Evolutionary conservation across 1,140 invertebrate genomes (phyloP).

Genomic region (Thrips palmi): DNA sequence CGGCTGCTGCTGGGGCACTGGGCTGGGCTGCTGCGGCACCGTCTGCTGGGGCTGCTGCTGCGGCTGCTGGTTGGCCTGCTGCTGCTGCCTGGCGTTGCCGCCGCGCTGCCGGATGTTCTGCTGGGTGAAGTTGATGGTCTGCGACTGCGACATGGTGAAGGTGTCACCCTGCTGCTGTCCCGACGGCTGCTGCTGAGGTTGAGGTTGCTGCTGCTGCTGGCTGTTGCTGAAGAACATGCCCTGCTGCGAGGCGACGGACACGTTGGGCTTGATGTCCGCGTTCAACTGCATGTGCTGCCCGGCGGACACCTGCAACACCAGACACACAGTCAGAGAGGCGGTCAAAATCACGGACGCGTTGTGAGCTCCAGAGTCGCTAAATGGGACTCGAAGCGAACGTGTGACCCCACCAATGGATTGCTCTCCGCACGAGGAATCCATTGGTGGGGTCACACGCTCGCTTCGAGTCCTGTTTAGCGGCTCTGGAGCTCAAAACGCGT

Average conservation of each 20-base stretch:
- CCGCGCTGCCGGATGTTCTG: constrained; percentile 37
- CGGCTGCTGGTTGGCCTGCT: constrained; percentile 7
- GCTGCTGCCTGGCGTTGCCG: constrained; percentile 18
- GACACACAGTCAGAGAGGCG: too few relatives aligned
- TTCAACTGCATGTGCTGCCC: constrained; percentile 60
- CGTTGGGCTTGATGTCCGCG: constrained; percentile 41
- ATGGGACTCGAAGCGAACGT: too few relatives aligned
- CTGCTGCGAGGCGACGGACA: constrained; percentile 57
- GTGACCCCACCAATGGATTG: too few relatives aligned
- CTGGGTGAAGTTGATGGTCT: constrained; percentile 68
- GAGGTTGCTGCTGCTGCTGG: constrained; percentile 16
- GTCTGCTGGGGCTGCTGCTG: constrained; percentile 6
- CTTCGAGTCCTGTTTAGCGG: too few relatives aligned
- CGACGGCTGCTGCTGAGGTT: constrained; percentile 21
- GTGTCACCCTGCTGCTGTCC: constrained; percentile 40
- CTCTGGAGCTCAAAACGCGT: too few relatives aligned
- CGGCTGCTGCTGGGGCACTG: too few relatives aligned
- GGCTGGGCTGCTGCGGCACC: background rate
- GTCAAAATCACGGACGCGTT: too few relatives aligned
- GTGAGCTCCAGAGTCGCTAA: too few relatives aligned
- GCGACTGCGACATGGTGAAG: constrained; percentile 51
- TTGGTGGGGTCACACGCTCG: too few relatives aligned
- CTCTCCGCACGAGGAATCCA: too few relatives aligned
- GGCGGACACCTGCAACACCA: constrained; percentile 43
- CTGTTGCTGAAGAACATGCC: constrained; percentile 47